Conservation (phyloP, 1,140 invertebrate species). For the Drosophila suzukii region DNA sequence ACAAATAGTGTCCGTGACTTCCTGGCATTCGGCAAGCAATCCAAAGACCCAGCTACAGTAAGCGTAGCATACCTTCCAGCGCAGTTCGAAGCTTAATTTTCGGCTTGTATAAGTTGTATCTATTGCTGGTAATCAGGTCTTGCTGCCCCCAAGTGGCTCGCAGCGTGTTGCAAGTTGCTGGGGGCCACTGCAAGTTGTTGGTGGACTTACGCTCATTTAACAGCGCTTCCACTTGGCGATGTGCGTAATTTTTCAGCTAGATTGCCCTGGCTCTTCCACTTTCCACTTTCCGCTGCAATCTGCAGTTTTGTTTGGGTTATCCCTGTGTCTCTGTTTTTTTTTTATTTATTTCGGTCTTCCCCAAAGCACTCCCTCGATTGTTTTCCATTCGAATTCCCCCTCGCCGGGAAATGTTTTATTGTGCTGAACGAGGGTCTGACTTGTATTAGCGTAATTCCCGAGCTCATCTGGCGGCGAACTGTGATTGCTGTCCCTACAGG, state of each 20-base stretch:
- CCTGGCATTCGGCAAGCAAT: background rate
- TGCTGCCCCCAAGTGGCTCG: slow-evolving; percentile 16
- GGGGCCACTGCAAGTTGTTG: slow-evolving; percentile 4
- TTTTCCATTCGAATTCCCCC: slow-evolving; percentile 37
- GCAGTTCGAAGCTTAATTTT: slow-evolving; percentile 23
- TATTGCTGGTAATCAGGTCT: slow-evolving; percentile 55
- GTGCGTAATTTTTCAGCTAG: slow-evolving; percentile 71
- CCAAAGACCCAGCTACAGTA: background rate
- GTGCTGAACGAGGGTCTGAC: slow-evolving; percentile 22
- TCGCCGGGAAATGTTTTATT: slow-evolving; percentile 56
- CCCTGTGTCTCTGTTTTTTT: background rate
- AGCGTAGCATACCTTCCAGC: slow-evolving; percentile 45
- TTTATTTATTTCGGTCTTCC: background rate
- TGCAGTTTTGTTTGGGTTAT: background rate
- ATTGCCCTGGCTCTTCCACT: slow-evolving; percentile 27
- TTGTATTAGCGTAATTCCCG: slow-evolving; percentile 70
- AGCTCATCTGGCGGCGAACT: slow-evolving; percentile 63
- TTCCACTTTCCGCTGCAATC: slow-evolving; percentile 11
- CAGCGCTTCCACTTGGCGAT: slow-evolving; percentile 33
- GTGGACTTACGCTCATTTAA: slow-evolving; percentile 59
- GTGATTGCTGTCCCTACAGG: slow-evolving; percentile 47
- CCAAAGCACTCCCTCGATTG: slow-evolving; percentile 50
- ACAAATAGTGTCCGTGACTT: too few relatives aligned
- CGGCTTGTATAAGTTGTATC: slow-evolving; percentile 15
- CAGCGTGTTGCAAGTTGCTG: slow-evolving; percentile 15